Percentiles rank a stretch among this genome's conserved stretches.
Conservation (phyloP, 2,888 invertebrate genomes). For the Vesta saturnalis region DNA sequence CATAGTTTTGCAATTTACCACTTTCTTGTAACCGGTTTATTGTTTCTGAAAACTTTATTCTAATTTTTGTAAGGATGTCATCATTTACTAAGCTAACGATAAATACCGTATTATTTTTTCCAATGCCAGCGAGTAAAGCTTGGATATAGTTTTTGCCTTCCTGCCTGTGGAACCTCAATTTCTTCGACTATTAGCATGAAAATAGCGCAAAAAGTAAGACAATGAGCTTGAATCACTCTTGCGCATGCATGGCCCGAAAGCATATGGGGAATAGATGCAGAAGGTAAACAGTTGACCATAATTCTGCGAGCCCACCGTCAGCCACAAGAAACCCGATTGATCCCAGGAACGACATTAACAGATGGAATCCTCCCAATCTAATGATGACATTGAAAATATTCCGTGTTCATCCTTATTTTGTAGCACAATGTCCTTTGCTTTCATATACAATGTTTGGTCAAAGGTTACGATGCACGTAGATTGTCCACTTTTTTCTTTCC, state of each 20-base stretch:
- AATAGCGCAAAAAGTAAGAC: neutral
- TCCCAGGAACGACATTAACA: neutral
- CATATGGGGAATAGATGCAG: conserved; percentile 10
- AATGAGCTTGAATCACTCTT: conserved; percentile 5
- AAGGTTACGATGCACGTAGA: neutral
- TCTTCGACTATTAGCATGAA: conserved; percentile 2
- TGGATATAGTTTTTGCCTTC: conserved; percentile 3
- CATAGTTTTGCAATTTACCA: too few species aligned
- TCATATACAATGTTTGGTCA: neutral
- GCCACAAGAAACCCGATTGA: neutral
- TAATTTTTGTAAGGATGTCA: neutral
- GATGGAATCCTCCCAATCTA: neutral
- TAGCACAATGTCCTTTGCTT: conserved; percentile 1
- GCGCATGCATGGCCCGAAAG: conserved; percentile 14
- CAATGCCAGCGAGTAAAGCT: neutral
- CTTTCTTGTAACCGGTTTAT: neutral
- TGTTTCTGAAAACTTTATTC: neutral
- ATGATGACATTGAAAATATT: conserved; percentile 1
- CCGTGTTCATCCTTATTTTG: neutral
- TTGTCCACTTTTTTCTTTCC: neutral
- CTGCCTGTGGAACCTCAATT: neutral
- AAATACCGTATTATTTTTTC: neutral
- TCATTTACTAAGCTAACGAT: neutral
- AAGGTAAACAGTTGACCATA: neutral
- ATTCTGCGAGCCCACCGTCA: neutral